Percentiles rank a stretch among this genome's conserved stretches.
These are phyloP conservation scores for Meriones psammophilus DNA, from an alignment of 2,797 vertebrate genomes.

Conservation along the genomic window DNA sequence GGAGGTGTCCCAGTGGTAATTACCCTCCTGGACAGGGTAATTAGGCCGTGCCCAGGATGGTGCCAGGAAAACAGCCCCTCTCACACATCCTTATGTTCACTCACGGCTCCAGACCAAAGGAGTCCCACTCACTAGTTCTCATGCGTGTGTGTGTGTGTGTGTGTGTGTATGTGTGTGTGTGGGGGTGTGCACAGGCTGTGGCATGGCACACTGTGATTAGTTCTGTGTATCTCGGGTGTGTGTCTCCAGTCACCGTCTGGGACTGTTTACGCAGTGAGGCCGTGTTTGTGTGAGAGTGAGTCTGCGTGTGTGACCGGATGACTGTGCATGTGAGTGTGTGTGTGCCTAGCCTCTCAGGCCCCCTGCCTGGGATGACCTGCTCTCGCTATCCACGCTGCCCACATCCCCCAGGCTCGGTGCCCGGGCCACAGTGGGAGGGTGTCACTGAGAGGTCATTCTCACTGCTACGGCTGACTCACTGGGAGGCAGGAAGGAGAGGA, in stretches of 20 bases:
- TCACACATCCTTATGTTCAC: conserved; percentile 41
- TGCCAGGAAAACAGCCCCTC: conserved; percentile 76
- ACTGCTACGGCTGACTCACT: conserved; percentile 80
- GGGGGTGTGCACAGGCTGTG: background rate
- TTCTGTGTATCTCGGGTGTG: background rate
- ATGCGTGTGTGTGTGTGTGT: background rate
- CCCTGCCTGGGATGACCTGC: conserved; percentile 16
- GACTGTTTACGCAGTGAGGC: conserved; percentile 40
- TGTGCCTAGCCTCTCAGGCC: conserved; percentile 38
- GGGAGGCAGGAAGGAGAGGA: conserved; percentile 79
- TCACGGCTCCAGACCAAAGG: background rate
- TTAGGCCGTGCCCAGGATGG: conserved; percentile 79
- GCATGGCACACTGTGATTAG: background rate
- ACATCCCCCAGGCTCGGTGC: conserved; percentile 80
- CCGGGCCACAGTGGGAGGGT: conserved; percentile 83
- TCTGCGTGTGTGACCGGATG: background rate
- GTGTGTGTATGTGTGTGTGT: fast-evolving
- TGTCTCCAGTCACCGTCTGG: conserved; percentile 2
- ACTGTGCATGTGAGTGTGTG: conserved; percentile 30
- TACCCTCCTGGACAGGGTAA: conserved; percentile 81
- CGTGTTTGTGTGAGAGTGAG: background rate
- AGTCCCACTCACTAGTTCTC: background rate
- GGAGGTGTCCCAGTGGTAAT: conserved; percentile 81
- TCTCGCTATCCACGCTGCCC: conserved; percentile 76
- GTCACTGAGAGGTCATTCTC: conserved; percentile 84